Evolutionary conservation across 2,888 invertebrate species (phyloP).

Genomic region (Amphipoea lucens): DNA sequence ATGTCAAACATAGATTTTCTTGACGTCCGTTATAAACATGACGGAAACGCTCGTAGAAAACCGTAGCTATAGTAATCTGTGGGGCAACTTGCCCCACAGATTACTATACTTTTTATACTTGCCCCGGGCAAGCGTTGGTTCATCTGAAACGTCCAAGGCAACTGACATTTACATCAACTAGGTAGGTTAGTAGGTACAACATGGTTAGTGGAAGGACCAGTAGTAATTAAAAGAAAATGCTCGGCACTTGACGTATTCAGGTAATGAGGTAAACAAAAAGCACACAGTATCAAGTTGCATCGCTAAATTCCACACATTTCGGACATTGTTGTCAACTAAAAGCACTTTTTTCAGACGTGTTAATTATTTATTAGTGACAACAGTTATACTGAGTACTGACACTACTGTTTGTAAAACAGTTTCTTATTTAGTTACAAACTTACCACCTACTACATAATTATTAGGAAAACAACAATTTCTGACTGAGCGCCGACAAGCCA

Average conservation of each 20-base stretch:
- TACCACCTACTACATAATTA: slow-evolving; percentile 22
- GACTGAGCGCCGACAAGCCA: not conserved
- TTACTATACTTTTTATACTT: too few species aligned
- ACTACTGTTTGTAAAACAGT: not conserved
- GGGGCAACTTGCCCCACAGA: too few species aligned
- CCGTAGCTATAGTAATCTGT: too few species aligned
- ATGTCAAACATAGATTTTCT: too few species aligned
- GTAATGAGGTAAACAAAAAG: slow-evolving; percentile 1
- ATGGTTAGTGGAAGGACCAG: too few species aligned
- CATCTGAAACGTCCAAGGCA: not conserved
- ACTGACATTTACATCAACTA: slow-evolving; percentile 17
- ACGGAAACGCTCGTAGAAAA: too few species aligned
- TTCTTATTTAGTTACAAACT: slow-evolving; percentile 5
- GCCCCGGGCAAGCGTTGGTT: not conserved
- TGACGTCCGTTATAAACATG: too few species aligned
- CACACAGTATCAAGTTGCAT: not conserved
- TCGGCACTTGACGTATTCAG: slow-evolving; percentile 16
- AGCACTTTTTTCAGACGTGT: not conserved
- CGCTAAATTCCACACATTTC: slow-evolving; percentile 20
- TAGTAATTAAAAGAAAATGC: slow-evolving; percentile 10
- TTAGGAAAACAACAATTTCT: slow-evolving; percentile 2
- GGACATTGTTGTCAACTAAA: not conserved
- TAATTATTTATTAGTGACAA: not conserved
- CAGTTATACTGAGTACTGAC: not conserved
- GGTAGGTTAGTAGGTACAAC: too few species aligned